Conservation (phyloP, 1,140 invertebrate genomes). For the Venustaconcha ellipsiformis region DNA sequence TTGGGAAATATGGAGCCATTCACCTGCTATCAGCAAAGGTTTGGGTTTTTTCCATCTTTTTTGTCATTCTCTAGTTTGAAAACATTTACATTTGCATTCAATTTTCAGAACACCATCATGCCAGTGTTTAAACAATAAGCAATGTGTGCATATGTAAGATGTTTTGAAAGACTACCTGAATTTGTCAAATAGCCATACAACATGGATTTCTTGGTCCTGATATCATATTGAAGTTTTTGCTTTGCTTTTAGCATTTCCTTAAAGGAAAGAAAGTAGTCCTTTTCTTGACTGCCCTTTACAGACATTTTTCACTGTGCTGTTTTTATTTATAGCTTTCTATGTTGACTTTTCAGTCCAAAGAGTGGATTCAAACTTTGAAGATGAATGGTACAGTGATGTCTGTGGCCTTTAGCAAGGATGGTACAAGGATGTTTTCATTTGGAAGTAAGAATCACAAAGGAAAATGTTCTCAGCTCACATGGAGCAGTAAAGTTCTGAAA, state of each 20-base stretch:
- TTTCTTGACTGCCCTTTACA: no score
- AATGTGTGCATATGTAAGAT: no score
- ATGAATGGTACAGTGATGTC: constrained; percentile 80
- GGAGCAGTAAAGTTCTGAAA: not conserved
- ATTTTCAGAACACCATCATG: no score
- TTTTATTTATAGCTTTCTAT: constrained; percentile 6
- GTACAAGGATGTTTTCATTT: constrained; percentile 73
- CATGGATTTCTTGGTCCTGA: no score
- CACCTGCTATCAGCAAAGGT: constrained; percentile 77
- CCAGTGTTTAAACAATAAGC: no score
- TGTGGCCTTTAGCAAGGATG: constrained; percentile 79
- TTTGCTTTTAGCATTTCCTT: no score
- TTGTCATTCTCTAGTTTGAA: not conserved
- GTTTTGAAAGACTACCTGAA: no score
- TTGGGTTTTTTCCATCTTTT: constrained; percentile 2
- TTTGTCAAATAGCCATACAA: no score
- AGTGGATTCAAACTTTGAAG: constrained; percentile 81
- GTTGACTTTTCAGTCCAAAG: constrained; percentile 74
- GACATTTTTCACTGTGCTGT: not conserved
- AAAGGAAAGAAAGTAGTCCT: no score
- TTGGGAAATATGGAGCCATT: constrained; percentile 82
- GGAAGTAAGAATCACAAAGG: constrained; percentile 38
- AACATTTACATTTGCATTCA: no score
- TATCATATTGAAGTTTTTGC: no score
- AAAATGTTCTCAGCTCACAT: not conserved